phyloP scores from a whole-genome alignment of 2,797 vertebrate genomes.

The Falco columbarius region DNA sequence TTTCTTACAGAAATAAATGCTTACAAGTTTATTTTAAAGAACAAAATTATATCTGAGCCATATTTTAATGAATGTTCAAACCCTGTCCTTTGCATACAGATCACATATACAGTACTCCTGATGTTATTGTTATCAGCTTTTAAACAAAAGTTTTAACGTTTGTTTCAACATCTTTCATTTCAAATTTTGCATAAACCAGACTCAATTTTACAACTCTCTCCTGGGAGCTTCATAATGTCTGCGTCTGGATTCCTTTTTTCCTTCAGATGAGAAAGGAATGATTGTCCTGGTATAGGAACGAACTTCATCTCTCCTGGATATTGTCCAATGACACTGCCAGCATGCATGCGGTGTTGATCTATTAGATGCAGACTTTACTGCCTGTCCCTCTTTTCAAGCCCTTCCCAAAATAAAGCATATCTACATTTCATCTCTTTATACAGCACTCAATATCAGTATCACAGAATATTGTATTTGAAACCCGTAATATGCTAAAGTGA shows the following conservation, averaged over 20 bases:
- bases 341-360: neutral
- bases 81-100: neutral
- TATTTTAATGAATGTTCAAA: constrained; percentile 25
- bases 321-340: constrained; percentile 28
- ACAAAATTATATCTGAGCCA: neutral
- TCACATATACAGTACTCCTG: neutral
- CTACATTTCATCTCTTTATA: neutral
- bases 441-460: neutral
- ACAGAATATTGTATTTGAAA: neutral
- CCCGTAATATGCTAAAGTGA: neutral
- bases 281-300: constrained; percentile 41
- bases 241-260: constrained; percentile 26
- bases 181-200: constrained; percentile 58
- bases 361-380: constrained; percentile 8
- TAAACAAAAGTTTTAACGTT: constrained; percentile 17
- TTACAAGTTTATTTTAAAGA: constrained; percentile 43
- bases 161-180: constrained; percentile 53
- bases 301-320: constrained; percentile 59
- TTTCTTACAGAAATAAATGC: constrained; percentile 19
- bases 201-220: constrained; percentile 22
- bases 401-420: neutral
- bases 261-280: constrained; percentile 59
- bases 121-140: constrained; percentile 36
- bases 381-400: neutral
- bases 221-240: constrained; percentile 36